Conservation (phyloP, 2,888 invertebrate species). For the Agrilus biguttatus region DNA sequence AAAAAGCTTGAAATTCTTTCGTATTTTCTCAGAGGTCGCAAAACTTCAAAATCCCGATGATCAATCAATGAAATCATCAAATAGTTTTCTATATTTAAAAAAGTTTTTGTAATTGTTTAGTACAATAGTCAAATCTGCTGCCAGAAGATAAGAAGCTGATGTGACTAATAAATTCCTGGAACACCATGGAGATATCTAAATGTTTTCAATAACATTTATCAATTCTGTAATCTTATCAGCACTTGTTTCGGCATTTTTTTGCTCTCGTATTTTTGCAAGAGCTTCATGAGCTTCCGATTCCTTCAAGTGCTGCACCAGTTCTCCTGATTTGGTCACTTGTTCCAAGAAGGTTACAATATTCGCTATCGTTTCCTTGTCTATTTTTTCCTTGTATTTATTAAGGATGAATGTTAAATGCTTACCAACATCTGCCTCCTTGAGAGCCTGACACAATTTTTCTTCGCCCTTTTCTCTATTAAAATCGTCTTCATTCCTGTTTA, state of each 20-base stretch:
- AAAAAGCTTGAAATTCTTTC: too few species aligned
- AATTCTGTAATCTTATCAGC: too few species aligned
- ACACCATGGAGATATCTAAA: too few species aligned
- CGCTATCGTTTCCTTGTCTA: conserved; percentile 22
- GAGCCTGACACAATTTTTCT: conserved; percentile 2
- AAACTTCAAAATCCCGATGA: too few species aligned
- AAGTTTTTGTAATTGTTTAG: too few species aligned
- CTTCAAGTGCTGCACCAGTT: conserved; percentile 18
- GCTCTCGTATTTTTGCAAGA: too few species aligned
- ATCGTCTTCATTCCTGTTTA: background rate
- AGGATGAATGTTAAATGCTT: conserved; percentile 24
- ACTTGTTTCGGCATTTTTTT: too few species aligned
- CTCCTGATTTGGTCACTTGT: conserved; percentile 15
- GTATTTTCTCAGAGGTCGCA: too few species aligned
- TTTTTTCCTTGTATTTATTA: conserved; percentile 24
- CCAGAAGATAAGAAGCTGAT: too few species aligned
- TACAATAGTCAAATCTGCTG: conserved; percentile 17
- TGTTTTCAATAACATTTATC: too few species aligned
- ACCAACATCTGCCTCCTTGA: conserved; percentile 21
- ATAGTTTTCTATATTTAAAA: conserved; percentile 11
- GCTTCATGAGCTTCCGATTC: conserved; percentile 13
- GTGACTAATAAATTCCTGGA: too few species aligned
- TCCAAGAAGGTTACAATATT: conserved; percentile 24
- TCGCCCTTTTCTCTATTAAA: conserved; percentile 1
- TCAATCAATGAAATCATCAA: too few species aligned